A percentile compares a stretch with the other conserved stretches of the same genome.
Evolutionary conservation across 1,140 invertebrate genomes (phyloP).

Genomic region (Drosophila aff.): DNA sequence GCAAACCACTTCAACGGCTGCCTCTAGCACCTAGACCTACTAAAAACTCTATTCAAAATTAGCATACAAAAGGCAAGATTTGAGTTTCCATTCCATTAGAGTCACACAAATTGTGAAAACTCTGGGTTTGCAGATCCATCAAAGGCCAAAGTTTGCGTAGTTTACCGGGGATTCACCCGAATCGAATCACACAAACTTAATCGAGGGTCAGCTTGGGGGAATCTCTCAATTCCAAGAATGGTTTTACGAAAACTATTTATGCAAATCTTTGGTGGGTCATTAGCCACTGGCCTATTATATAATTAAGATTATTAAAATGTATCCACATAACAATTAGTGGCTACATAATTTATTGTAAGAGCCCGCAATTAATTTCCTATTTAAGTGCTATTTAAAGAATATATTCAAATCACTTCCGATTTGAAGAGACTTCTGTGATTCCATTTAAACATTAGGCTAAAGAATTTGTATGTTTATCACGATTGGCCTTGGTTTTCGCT

Average conservation of each 20-base stretch:
- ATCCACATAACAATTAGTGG: conserved; percentile 28
- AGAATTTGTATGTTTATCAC: conserved; percentile 29
- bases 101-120: conserved; percentile 30
- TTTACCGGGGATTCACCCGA: conserved; percentile 35
- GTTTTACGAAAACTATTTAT: conserved; percentile 17
- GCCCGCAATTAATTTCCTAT: conserved; percentile 8
- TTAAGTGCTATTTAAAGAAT: conserved; percentile 8
- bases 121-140: conserved; percentile 25
- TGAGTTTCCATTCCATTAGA: conserved; percentile 21
- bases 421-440: conserved; percentile 5
- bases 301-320: conserved; percentile 28
- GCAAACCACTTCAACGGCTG: conserved; percentile 2
- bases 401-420: conserved; percentile 33
- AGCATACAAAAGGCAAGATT: conserved; percentile 30
- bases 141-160: conserved; percentile 24
- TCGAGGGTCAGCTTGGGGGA: conserved; percentile 16
- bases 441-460: background rate
- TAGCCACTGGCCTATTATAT: conserved; percentile 28
- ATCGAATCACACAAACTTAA: conserved; percentile 7
- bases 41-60: conserved; percentile 35
- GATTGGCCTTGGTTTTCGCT: conserved; percentile 16
- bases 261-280: conserved; percentile 20
- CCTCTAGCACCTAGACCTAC: conserved; percentile 1
- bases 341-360: conserved; percentile 35
- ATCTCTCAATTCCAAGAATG: conserved; percentile 45